Evolutionary conservation across 2,888 invertebrate genomes (phyloP).

Genomic region (Drosophila acutilabella): DNA sequence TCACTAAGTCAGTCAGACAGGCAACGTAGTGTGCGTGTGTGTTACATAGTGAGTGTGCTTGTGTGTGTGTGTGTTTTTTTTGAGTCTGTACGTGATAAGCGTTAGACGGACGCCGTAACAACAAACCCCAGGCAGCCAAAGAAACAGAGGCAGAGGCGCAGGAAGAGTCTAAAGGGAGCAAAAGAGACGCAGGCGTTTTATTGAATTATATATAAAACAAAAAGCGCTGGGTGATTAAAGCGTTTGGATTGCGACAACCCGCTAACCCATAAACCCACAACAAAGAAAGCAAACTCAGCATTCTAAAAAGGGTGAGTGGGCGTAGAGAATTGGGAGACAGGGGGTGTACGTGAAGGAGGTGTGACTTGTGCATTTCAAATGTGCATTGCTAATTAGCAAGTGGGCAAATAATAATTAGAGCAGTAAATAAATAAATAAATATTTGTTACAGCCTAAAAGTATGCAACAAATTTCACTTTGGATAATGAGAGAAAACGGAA

Average conservation of each 20-base stretch:
- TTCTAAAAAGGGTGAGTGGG: conserved; percentile 21
- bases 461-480: conserved; percentile 32
- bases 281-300: conserved; percentile 12
- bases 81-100: conserved; percentile 68
- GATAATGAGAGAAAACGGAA: conserved; percentile 9
- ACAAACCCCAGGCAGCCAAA: conserved; percentile 61
- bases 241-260: conserved; percentile 38
- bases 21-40: conserved; percentile 36
- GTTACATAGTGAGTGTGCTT: conserved; percentile 15
- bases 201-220: conserved; percentile 71
- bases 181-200: conserved; percentile 47
- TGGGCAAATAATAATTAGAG: conserved; percentile 42
- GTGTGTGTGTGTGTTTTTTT: conserved; percentile 19
- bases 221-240: conserved; percentile 61
- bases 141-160: conserved; percentile 14
- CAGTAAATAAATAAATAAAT: conserved; percentile 23
- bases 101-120: conserved; percentile 68
- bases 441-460: conserved; percentile 34
- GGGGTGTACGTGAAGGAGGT: background rate
- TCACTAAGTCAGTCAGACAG: conserved; percentile 65
- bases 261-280: conserved; percentile 66
- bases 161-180: too few species aligned
- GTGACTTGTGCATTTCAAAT: conserved; percentile 16
- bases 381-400: conserved; percentile 42
- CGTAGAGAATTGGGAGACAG: background rate